A percentile compares a stretch with the other conserved stretches of the same genome.
Conservation (phyloP, 2,888 invertebrate species). For the Sisyra terminalis region DNA sequence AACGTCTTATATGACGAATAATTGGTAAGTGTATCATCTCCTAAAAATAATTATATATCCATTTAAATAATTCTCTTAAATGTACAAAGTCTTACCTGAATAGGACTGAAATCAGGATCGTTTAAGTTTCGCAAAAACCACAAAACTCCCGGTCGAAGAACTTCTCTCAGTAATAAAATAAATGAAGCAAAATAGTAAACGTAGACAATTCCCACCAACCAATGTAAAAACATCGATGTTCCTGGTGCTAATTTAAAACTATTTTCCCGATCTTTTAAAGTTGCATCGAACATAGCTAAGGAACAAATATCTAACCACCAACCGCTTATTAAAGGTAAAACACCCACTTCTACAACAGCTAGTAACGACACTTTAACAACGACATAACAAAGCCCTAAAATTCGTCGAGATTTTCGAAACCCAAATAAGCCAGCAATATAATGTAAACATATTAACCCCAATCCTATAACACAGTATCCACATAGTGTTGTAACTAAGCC, state of each 20-base stretch:
- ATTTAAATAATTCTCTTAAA: no score
- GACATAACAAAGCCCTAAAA: constrained; percentile 85
- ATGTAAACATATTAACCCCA: constrained; percentile 67
- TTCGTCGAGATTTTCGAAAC: constrained; percentile 61
- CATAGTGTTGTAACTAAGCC: constrained; percentile 82
- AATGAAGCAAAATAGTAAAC: constrained; percentile 99
- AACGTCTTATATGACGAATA: constrained; percentile 71
- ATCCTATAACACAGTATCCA: constrained; percentile 85
- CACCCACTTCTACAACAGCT: constrained; percentile 93
- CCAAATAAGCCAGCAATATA: constrained; percentile 65
- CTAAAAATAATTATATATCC: constrained; percentile 25
- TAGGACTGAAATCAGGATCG: constrained; percentile 98
- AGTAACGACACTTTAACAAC: constrained; percentile 83
- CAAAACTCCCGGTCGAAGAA: constrained; percentile 87
- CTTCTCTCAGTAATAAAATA: constrained; percentile 80
- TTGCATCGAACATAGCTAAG: constrained; percentile 78
- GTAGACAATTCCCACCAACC: constrained; percentile 98
- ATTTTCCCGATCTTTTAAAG: constrained; percentile 69
- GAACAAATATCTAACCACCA: constrained; percentile 99
- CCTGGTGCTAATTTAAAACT: constrained; percentile 86
- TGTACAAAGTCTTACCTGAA: constrained; percentile 45
- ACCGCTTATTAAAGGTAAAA: constrained; percentile 91
- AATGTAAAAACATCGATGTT: constrained; percentile 95
- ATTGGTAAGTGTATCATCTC: constrained; percentile 98
- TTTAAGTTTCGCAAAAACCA: constrained; percentile 98